Evolutionary conservation across 2,888 invertebrate species (phyloP), one percentile per base, ranked within the genome.

Genomic region (Oscheius sp.): DNA sequence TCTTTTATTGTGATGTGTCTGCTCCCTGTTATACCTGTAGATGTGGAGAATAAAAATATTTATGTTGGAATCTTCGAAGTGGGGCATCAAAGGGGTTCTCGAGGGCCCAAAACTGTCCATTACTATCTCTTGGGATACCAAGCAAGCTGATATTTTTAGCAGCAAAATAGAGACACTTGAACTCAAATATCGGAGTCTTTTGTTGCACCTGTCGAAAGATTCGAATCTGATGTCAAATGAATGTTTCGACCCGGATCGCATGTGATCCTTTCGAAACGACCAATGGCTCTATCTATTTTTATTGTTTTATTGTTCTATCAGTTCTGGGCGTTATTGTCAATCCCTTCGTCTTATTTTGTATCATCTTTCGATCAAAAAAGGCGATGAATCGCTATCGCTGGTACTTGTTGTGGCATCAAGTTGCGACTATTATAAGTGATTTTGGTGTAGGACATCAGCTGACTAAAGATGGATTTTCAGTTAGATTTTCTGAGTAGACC

Each of bases 21-120:
- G n/a, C 34, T 31, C 55, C 34, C 33, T n/a, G 33, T 33, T 55
- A 34, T 50, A 23, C 17, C 55, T 34, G 55, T 55, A 55, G 55
- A 55, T 25, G 25, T 25, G 48, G 55, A 31, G 55, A 12, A 23
- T n/a, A 55, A 55, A 33, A 33, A 33, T 33, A n/a, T 17, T 55
- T 37, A 37, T 37, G 8, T 15, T 37, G 37, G 15, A 37, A 10
- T 15, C 8, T 37, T 37, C 37, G 37, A n/a, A n/a, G n/a, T n/a
- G n/a, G n/a, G n/a, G n/a, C n/a, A n/a, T n/a, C n/a, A n/a, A n/a
- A n/a, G n/a, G n/a, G n/a, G n/a, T n/a, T n/a, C n/a, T n/a, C n/a
- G n/a, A n/a, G n/a, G n/a, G n/a, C n/a, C n/a, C n/a, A n/a, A n/a
- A n/a, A n/a, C n/a, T n/a, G n/a, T n/a, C n/a, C n/a, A n/a, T n/a